A percentile compares a stretch with the other conserved stretches of the same genome.
Conservation (phyloP, 2,113 vertebrate genomes). For the Bufo bufo region DNA sequence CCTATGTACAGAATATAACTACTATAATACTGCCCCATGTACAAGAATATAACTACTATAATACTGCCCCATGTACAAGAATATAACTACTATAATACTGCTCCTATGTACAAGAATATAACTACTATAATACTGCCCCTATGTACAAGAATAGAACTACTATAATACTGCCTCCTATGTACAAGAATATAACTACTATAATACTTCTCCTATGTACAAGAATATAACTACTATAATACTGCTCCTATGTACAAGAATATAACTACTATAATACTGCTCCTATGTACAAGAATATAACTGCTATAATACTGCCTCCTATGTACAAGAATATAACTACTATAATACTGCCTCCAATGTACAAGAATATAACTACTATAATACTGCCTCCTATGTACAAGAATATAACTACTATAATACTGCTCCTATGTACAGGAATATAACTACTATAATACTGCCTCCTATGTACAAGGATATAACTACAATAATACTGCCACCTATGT, state of each 20-base stretch:
- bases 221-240: not conserved
- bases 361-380: not conserved
- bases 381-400: not conserved
- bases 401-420: not conserved
- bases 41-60: constrained; percentile 15
- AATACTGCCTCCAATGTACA: not conserved
- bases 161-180: constrained; percentile 10
- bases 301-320: no score
- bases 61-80: not conserved
- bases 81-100: constrained; percentile 7
- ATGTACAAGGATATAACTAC: not conserved
- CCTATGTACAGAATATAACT: constrained; percentile 17
- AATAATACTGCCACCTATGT: no score
- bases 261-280: no score
- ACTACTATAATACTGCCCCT: not conserved
- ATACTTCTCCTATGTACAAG: not conserved
- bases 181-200: not conserved
- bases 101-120: constrained; percentile 3
- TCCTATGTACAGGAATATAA: not conserved
- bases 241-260: no score
- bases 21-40: not conserved
- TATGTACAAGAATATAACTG: no score
- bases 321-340: not conserved
- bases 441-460: not conserved
- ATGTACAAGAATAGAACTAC: not conserved